Base-by-base conservation (phyloP, 2,888 invertebrate genomes). In the Sphinx pinastri region DNA sequence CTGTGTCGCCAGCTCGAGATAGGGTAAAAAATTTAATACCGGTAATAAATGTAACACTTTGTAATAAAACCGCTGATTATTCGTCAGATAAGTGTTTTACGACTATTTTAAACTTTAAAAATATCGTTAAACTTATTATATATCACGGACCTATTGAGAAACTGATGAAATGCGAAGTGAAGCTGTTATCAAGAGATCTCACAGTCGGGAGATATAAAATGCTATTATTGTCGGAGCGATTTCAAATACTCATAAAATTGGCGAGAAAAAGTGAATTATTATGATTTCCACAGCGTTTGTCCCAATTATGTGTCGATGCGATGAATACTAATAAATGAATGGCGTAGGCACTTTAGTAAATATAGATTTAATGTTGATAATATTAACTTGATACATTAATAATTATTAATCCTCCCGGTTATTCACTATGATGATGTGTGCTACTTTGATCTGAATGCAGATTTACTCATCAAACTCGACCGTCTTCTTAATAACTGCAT, bases 81-180 rank as follows among this genome's bases (percentile, higher is more conserved):
- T 45, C 47, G 47, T 25, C 54, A 70, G 67, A 70, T 70, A 59
- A 70, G 38, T 45, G 51, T 25, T 67, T 70, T 52, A 70, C 70
- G 57, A 52, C 57, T 58, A 70, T 70, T 67, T 59, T 16, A 67
- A 70, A 49, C 38, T 67, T 67, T 70, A 60, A 67, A 67, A 67
- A 67, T 67, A 59, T 70, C 70, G 59, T 70, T 60, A 70, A 70
- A 59, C n/a, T 13, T 67, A 47, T 70, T 70, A 70, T 70, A 67
- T 67, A 38, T 59, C 59, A 58, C 59, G 19, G 59, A 70, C 67
- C 70, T 70, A 67, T 57, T 58, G 67, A 67, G 68, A 70, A 68
- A 67, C 67, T 57, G 58, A 45, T 31, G 52, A 58, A 38, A 67
- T 38, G 38, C 25, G 57, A 68, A 67, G 52, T 38, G 63, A 47